Evolutionary conservation across 2,888 invertebrate genomes (phyloP).

Genomic region (Brachyptera risi): DNA sequence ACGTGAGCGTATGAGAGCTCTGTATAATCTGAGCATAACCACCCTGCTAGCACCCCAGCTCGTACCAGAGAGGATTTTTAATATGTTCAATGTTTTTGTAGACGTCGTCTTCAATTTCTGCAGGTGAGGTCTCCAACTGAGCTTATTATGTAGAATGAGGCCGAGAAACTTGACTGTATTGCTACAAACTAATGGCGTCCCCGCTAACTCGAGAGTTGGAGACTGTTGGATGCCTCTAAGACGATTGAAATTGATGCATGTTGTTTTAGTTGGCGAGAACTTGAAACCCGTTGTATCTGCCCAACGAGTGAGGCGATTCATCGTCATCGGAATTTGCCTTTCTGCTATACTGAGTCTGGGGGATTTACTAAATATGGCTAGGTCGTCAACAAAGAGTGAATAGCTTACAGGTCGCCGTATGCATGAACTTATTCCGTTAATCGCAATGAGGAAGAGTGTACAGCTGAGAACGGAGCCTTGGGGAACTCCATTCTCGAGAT

Average conservation of each 20-base stretch:
- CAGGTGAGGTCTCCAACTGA: background rate
- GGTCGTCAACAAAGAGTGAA: background rate
- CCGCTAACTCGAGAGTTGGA: background rate
- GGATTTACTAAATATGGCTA: too few species aligned
- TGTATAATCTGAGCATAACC: slow-evolving; percentile 4
- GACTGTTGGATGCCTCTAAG: background rate
- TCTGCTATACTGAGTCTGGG: background rate
- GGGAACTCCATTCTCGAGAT: slow-evolving; percentile 22
- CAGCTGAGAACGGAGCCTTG: background rate
- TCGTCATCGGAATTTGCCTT: background rate
- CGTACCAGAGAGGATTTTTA: background rate
- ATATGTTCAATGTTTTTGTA: background rate
- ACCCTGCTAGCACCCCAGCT: too few species aligned
- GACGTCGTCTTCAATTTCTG: background rate
- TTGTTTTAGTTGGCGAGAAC: background rate
- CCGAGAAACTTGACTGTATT: background rate
- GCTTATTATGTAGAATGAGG: background rate
- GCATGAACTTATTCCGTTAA: too few species aligned
- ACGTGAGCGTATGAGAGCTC: background rate
- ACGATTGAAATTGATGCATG: background rate
- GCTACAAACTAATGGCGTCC: background rate
- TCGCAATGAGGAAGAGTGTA: background rate
- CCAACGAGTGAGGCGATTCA: background rate
- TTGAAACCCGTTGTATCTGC: background rate
- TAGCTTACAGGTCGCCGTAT: background rate